Base-by-base conservation (phyloP, 2,888 invertebrate species). In the Epinotia ramella region DNA sequence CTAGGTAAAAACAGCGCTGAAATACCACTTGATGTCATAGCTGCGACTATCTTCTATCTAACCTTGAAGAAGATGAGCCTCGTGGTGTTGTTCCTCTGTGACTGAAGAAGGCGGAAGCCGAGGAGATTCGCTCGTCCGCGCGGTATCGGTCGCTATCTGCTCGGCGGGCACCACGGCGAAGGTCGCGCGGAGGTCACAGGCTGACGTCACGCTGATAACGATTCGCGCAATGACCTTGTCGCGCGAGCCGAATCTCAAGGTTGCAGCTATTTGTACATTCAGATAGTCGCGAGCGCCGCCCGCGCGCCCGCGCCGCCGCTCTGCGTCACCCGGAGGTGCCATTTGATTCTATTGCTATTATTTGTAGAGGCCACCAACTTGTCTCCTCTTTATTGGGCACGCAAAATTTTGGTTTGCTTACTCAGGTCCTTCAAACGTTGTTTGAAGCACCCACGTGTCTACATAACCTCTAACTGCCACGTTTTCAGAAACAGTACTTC, bases 191-290 rank as follows among this genome's bases (percentile, higher is more conserved):
- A 94, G 94, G 94, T 94, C 92, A 89, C 86, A 82, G 86, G 88
- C 88, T 92, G 91, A 94, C 94, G 94, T 93, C 93, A 93, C 89
- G 83, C 87, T 94, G 94, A 94, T 94, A 94, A 94, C 93, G 91
- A 93, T 94, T 93, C 90, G 94, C 93, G 91, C 91, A 90, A 86
- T 93, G 94, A 93, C 94, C 94, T 94, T 94, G 94, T 89, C 92
- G 90, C 89, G 90, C 86, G 88, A 91, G 92, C 93, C 92, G 90
- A 94, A 94, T 90, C 87, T 89, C 94, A 94, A 94, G 94, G 94
- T 92, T 88, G 89, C 89, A 86, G 90, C 91, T 93, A 93, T 94
- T 94, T 93, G 94, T 90, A 93, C 89, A 90, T 90, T 88, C 90
- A 89, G 90, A 92, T 91, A 91, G 89, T 84, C 85, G 82, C 85